Percentiles rank a stretch among this genome's conserved stretches.
phyloP scores from a whole-genome alignment of 2,888 invertebrate genomes.

The Ceriagrion tenellum region DNA sequence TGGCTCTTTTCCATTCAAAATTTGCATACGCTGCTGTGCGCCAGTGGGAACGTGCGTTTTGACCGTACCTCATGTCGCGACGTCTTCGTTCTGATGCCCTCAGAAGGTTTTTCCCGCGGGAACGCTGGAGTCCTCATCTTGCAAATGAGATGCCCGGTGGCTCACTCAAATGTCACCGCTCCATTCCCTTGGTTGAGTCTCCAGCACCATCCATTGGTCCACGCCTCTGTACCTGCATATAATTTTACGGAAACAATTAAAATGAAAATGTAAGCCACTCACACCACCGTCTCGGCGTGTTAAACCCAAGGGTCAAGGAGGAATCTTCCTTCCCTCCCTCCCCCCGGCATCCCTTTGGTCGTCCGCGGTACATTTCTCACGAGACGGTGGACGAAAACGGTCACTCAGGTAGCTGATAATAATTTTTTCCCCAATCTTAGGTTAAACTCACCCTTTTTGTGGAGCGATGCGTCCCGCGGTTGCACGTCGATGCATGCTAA shows the following conservation, averaged over 20 bases:
- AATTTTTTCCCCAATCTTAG: not conserved
- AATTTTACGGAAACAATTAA: constrained; percentile 49
- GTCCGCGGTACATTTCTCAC: not conserved
- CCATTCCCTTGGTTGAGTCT: not conserved
- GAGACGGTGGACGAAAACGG: not conserved
- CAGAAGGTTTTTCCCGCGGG: not conserved
- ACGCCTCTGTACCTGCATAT: constrained; percentile 25
- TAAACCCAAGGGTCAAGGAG: constrained; percentile 22
- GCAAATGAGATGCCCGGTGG: not conserved
- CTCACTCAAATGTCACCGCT: not conserved
- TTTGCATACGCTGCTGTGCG: not conserved
- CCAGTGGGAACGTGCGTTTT: not conserved
- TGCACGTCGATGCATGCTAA: constrained; percentile 23
- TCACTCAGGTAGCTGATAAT: not conserved
- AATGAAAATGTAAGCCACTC: not conserved
- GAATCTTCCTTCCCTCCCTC: not conserved
- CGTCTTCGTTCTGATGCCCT: not conserved
- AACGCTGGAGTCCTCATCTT: not conserved
- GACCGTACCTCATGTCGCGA: not conserved
- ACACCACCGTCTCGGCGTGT: constrained; percentile 2
- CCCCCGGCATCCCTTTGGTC: not conserved
- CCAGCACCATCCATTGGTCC: constrained; percentile 19
- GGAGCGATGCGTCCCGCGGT: not conserved
- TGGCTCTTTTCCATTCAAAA: not conserved
- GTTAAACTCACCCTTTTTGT: not conserved